Evolutionary conservation across 2,797 vertebrate species (phyloP), one percentile per base, ranked within the genome.

Genomic region (Aldrovandia affinis): DNA sequence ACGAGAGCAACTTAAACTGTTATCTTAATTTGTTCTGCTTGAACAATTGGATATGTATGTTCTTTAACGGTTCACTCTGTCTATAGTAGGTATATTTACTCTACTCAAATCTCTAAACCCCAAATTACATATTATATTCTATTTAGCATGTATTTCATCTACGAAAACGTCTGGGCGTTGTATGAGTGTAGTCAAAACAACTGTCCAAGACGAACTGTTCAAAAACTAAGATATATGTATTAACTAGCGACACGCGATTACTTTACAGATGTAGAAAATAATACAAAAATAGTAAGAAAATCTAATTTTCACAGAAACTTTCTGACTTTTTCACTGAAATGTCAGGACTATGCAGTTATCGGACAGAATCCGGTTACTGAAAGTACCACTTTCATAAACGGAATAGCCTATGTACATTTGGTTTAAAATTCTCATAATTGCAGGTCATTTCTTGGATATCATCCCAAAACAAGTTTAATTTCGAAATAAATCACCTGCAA

Each of bases 301-400:
- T 39, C 91, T 93, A 94, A 94, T 93, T 93, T 94, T 94, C 92
- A 93, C 91, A 87, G 83, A 92, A 91, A 47, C 88, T 94, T 94
- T 8, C 20, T 59, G 18, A 9, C 22, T 63, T 22, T 22, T 94
- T 93, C 95, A 88, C n/a, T n/a, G 91, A 90, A 95, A 94, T 93
- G 92, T 92, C 87, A 63, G 61, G 94, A 89, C 94, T 93, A 94
- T 93, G 94, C 95, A 93, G 91, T 93, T 91, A 95, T 92, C 94
- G 93, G 93, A 92, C 92, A 94, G 94, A 96, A 96, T 96, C 93
- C 92, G 94, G 96, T 96, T 95, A 95, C 91, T 86, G 86, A 83
- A 78, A 95, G 90, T 87, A 94, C 92, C 94, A 93, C 95, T 96
- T 95, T 93, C 95, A 95, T 96, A 94, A 91, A 90, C 93, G 90